Evolutionary conservation across 2,797 vertebrate genomes (phyloP).

Genomic region (Channa striata): DNA sequence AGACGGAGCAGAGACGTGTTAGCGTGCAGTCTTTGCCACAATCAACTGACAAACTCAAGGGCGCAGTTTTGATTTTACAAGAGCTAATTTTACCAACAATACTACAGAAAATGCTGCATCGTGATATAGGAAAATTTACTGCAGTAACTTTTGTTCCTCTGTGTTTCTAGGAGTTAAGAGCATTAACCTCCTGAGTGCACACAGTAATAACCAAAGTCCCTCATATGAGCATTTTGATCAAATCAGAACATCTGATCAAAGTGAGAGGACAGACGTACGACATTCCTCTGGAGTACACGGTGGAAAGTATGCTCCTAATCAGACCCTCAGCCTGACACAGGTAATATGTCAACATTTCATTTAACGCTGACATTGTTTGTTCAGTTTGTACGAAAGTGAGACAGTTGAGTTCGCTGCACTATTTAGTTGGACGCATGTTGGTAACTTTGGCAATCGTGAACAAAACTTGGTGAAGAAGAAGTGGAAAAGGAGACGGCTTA

Average conservation of each 20-base stretch:
- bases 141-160: background rate
- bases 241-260: background rate
- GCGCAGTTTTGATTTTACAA: too few relatives aligned
- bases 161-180: too few relatives aligned
- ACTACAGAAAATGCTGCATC: background rate
- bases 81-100: background rate
- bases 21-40: too few relatives aligned
- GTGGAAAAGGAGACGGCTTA: conserved; percentile 1
- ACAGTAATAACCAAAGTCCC: background rate
- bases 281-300: background rate
- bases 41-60: too few relatives aligned
- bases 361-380: background rate
- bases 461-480: conserved; percentile 15
- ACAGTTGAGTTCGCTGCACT: background rate
- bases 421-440: conserved; percentile 1
- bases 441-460: conserved; percentile 3
- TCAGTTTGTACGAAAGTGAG: background rate
- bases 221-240: background rate
- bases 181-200: background rate
- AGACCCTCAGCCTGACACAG: background rate
- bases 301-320: background rate
- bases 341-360: background rate
- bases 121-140: background rate
- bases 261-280: background rate
- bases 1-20: too few relatives aligned